Evolutionary conservation across 2,113 vertebrate species (phyloP).

Genomic region (Dicerorhinus sumatrensis): DNA sequence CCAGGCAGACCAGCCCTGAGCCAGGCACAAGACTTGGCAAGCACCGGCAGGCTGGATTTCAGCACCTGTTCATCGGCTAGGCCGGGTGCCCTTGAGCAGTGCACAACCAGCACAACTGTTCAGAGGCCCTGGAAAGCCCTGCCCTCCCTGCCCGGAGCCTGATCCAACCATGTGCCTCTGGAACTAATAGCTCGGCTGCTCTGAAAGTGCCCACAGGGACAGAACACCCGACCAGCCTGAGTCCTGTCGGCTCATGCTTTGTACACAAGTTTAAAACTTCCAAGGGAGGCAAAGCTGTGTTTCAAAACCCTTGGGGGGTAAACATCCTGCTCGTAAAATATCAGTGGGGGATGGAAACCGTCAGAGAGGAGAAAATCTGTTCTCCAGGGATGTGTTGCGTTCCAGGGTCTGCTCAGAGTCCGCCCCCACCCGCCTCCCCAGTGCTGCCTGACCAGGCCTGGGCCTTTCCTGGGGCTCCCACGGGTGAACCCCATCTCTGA

Average conservation of each 20-base stretch:
- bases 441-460: background rate
- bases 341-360: background rate
- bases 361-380: accelerated
- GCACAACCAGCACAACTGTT: background rate
- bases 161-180: background rate
- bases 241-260: accelerated
- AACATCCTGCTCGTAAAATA: background rate
- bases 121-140: background rate
- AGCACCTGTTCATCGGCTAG: too few species aligned
- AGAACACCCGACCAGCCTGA: accelerated
- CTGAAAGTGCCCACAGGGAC: background rate
- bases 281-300: accelerated
- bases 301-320: background rate
- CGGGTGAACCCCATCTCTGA: background rate
- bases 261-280: background rate
- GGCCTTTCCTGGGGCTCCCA: background rate
- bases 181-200: background rate
- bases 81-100: background rate
- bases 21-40: background rate
- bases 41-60: background rate
- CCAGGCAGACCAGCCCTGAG: background rate
- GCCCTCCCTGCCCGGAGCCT: background rate
- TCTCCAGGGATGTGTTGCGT: accelerated
- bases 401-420: background rate
- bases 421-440: accelerated